These are phyloP conservation scores for Balaeniceps rex DNA, from an alignment of 2,113 vertebrate genomes.

Conservation along the genomic window DNA sequence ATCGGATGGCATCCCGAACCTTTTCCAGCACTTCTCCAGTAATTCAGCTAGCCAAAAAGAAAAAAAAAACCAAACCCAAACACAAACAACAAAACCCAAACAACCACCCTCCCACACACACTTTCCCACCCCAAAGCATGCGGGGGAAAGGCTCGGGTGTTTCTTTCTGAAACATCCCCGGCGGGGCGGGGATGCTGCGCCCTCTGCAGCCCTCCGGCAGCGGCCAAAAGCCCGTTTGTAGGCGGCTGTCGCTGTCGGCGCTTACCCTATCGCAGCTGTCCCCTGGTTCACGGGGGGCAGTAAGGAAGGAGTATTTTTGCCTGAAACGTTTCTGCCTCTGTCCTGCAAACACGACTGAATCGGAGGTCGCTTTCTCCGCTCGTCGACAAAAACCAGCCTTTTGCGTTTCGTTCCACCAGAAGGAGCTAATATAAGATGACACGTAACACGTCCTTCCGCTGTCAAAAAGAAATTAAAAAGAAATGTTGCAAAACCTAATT, in stretches of 20 bases:
- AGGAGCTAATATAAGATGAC: no score
- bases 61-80: background rate
- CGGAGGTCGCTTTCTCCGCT: background rate
- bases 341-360: background rate
- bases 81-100: no score
- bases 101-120: no score
- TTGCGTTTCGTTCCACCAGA: background rate
- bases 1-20: background rate
- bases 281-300: background rate
- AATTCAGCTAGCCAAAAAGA: background rate
- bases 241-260: background rate
- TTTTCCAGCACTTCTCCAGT: background rate
- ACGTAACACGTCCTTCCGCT: background rate
- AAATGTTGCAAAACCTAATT: background rate
- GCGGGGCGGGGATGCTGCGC: background rate
- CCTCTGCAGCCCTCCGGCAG: background rate
- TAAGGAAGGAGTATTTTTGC: rapidly evolving
- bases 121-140: background rate
- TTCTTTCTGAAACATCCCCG: background rate
- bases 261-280: background rate
- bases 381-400: background rate
- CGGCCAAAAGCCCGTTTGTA: no score
- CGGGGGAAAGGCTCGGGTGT: background rate
- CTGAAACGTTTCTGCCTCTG: background rate
- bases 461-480: background rate